phyloP scores from a whole-genome alignment of 2,888 invertebrate species.

The Aethes cnicana region DNA sequence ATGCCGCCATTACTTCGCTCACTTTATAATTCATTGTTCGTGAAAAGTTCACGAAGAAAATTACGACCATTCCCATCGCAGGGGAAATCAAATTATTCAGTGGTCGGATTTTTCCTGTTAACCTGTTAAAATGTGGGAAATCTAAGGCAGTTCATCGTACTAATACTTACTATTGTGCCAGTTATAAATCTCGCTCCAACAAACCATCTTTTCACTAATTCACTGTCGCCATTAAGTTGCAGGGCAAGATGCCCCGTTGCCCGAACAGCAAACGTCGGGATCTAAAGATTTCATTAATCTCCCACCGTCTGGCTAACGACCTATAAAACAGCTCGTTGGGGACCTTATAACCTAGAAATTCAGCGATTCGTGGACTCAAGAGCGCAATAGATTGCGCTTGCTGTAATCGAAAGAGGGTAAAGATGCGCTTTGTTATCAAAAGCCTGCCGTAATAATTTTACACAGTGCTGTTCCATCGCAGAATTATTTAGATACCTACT shows the following conservation, averaged over 20 bases:
- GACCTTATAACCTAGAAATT: conserved; percentile 47
- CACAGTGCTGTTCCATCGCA: too few relatives aligned
- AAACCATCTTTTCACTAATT: conserved; percentile 22
- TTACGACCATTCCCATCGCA: conserved; percentile 12
- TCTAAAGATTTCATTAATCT: conserved; percentile 41
- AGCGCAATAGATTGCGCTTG: conserved; percentile 39
- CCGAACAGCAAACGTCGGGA: conserved; percentile 27
- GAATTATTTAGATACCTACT: too few relatives aligned
- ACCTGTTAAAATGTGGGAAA: conserved; percentile 1
- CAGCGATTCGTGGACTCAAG: conserved; percentile 40
- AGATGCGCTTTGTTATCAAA: conserved; percentile 14
- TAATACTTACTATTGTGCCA: too few relatives aligned
- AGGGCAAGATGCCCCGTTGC: conserved; percentile 5
- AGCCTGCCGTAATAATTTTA: too few relatives aligned
- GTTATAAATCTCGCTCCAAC: too few relatives aligned
- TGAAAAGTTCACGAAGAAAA: conserved; percentile 12
- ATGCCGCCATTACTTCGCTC: conserved; percentile 14
- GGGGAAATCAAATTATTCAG: conserved; percentile 26
- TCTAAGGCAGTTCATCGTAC: conserved; percentile 1
- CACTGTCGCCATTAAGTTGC: conserved; percentile 20
- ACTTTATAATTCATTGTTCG: conserved; percentile 23
- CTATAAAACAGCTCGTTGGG: conserved; percentile 47
- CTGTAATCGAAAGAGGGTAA: conserved; percentile 26
- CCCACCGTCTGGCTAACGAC: conserved; percentile 37
- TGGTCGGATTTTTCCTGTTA: conserved; percentile 10